Evolutionary conservation across 2,888 invertebrate species (phyloP).

Genomic region (Hybos culiciformis): DNA sequence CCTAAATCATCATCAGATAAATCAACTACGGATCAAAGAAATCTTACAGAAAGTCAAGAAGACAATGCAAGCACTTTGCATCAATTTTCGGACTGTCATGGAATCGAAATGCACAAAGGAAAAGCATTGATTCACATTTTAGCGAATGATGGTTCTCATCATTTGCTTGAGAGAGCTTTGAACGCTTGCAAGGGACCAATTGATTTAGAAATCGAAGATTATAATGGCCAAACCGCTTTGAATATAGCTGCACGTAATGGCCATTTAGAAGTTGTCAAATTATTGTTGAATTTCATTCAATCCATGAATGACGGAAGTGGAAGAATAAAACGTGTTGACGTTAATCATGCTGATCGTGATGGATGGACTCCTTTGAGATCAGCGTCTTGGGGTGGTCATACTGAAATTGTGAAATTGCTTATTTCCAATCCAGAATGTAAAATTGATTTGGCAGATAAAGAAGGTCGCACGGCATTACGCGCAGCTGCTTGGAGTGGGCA

Average conservation of each 20-base stretch:
- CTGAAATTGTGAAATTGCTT: constrained; percentile 68
- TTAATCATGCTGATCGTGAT: constrained; percentile 66
- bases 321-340: constrained; percentile 44
- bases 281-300: constrained; percentile 37
- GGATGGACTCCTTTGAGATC: constrained; percentile 86
- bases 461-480: constrained; percentile 76
- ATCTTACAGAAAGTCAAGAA: constrained; percentile 31
- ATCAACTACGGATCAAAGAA: constrained; percentile 30
- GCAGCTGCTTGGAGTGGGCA: constrained; percentile 93
- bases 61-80: constrained; percentile 32
- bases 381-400: constrained; percentile 93
- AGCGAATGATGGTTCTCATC: constrained; percentile 60
- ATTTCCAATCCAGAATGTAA: constrained; percentile 60
- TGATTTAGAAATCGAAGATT: constrained; percentile 49
- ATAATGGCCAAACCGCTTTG: constrained; percentile 72
- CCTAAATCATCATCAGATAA: constrained; percentile 33
- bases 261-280: constrained; percentile 54
- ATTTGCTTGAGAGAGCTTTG: constrained; percentile 47
- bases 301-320: constrained; percentile 30
- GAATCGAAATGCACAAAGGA: constrained; percentile 39
- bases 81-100: constrained; percentile 33
- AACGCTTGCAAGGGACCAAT: constrained; percentile 43
- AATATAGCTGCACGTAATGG: constrained; percentile 75
- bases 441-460: constrained; percentile 76
- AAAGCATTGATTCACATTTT: constrained; percentile 63